A percentile compares a stretch with the other conserved stretches of the same genome.
Evolutionary conservation across 2,113 vertebrate species (phyloP).

Genomic region (Urocolius indicus): DNA sequence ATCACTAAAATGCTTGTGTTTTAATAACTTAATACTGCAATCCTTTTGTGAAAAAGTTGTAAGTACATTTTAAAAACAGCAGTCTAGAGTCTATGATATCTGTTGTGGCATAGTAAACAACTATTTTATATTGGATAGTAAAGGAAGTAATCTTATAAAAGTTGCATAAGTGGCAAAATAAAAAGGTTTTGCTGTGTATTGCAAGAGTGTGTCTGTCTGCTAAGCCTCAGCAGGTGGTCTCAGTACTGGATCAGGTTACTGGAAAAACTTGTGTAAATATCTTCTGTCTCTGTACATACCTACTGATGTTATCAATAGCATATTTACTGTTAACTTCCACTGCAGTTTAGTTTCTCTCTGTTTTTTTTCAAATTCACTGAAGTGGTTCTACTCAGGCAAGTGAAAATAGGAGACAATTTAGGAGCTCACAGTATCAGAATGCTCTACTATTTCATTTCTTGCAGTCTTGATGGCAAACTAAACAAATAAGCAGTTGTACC

Average conservation of each 20-base stretch:
- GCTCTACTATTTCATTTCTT: not conserved
- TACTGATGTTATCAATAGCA: not conserved
- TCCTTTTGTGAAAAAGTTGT: constrained; percentile 26
- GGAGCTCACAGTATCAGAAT: not conserved
- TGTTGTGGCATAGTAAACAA: not conserved
- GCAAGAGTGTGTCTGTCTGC: not conserved
- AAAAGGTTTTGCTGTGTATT: not conserved
- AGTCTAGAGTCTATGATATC: not conserved
- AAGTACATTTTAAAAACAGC: constrained; percentile 12
- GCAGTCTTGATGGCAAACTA: not conserved
- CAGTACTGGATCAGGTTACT: not conserved
- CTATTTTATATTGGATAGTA: not conserved
- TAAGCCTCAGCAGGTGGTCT: not conserved
- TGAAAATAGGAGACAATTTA: not conserved
- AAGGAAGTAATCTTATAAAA: not conserved
- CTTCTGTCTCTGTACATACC: not conserved
- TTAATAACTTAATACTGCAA: constrained; percentile 22
- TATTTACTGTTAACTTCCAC: not conserved
- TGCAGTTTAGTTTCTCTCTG: not conserved
- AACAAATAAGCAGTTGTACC: not conserved
- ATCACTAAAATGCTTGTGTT: constrained; percentile 27
- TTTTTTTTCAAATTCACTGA: not conserved
- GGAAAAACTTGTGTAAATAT: not conserved
- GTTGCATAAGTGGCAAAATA: not conserved
- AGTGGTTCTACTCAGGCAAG: not conserved